Conservation (phyloP, 2,888 invertebrate species). For the Elgonia sp. region DNA sequence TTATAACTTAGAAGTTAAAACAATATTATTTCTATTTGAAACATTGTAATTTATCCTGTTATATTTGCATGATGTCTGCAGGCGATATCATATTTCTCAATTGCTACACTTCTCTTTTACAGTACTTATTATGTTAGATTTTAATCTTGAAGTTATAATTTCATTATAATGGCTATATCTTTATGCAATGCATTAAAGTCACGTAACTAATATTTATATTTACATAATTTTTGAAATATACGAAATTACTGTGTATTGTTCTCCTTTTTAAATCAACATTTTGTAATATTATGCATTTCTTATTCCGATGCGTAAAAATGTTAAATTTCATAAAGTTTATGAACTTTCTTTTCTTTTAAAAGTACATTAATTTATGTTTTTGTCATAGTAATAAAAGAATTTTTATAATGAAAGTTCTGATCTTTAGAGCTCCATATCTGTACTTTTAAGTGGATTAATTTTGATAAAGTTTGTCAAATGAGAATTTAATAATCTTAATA, state of each 20-base stretch:
- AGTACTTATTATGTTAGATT: constrained; percentile 26
- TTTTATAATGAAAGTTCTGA: constrained; percentile 6
- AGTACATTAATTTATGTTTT: not conserved
- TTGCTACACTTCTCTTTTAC: constrained; percentile 12
- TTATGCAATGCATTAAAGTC: not conserved
- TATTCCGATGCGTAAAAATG: too few relatives aligned
- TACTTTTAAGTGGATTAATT: constrained; percentile 58
- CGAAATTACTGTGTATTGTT: too few relatives aligned
- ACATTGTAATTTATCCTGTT: not conserved
- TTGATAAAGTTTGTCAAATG: constrained; percentile 59
- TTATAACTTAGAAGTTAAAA: too few relatives aligned
- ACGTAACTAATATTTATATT: too few relatives aligned
- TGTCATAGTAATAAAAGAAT: constrained; percentile 17
- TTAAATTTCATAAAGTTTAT: too few relatives aligned
- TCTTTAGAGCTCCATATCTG: constrained; percentile 10
- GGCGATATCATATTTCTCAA: constrained; percentile 32
- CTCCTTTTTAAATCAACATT: too few relatives aligned
- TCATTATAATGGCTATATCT: not conserved
- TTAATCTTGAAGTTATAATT: constrained; percentile 30
- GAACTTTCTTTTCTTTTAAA: too few relatives aligned
- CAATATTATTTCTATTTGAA: not conserved
- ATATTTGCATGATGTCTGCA: not conserved
- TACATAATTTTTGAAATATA: too few relatives aligned
- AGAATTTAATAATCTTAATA: constrained; percentile 69
- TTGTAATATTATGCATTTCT: too few relatives aligned